Conservation (phyloP, 2,888 invertebrate genomes). For the Lypha dubia region DNA sequence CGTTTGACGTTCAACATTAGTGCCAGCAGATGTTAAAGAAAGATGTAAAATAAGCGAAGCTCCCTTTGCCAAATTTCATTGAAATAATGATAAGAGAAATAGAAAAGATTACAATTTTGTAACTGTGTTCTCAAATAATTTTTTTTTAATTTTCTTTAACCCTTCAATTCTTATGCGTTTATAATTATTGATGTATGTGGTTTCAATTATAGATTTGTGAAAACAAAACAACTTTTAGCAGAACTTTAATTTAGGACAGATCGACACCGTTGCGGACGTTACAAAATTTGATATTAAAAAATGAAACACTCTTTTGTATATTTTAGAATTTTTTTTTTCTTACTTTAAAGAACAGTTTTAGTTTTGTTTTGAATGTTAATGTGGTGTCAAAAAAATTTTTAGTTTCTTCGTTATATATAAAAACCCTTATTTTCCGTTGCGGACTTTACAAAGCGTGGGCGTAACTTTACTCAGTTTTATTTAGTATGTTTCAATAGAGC, state of each 20-base stretch:
- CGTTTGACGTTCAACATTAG: slow-evolving; percentile 6
- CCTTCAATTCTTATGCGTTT: not conserved
- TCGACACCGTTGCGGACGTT: too few relatives aligned
- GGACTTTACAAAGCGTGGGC: slow-evolving; percentile 29
- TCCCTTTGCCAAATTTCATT: slow-evolving; percentile 22
- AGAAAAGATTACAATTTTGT: slow-evolving; percentile 14
- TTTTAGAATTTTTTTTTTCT: slow-evolving; percentile 19
- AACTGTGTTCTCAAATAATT: slow-evolving; percentile 12
- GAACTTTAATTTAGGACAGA: not conserved
- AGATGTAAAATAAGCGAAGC: slow-evolving; percentile 19
- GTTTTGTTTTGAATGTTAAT: slow-evolving; percentile 34
- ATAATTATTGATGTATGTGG: slow-evolving; percentile 11
- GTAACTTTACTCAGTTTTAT: slow-evolving; percentile 32
- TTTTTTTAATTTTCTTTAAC: slow-evolving; percentile 9
- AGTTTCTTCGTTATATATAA: slow-evolving; percentile 32
- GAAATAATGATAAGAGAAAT: slow-evolving; percentile 17
- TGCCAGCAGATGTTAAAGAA: slow-evolving; percentile 14
- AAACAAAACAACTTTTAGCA: slow-evolving; percentile 9
- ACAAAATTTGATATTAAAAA: too few relatives aligned
- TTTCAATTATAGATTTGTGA: slow-evolving; percentile 1
- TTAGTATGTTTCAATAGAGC: slow-evolving; percentile 45
- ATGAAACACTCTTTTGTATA: slow-evolving; percentile 8
- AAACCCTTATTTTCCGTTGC: slow-evolving; percentile 43
- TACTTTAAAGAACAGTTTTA: slow-evolving; percentile 26
- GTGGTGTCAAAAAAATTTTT: slow-evolving; percentile 44